Conservation (phyloP, 2,113 vertebrate genomes). For the Callipepla californica region DNA sequence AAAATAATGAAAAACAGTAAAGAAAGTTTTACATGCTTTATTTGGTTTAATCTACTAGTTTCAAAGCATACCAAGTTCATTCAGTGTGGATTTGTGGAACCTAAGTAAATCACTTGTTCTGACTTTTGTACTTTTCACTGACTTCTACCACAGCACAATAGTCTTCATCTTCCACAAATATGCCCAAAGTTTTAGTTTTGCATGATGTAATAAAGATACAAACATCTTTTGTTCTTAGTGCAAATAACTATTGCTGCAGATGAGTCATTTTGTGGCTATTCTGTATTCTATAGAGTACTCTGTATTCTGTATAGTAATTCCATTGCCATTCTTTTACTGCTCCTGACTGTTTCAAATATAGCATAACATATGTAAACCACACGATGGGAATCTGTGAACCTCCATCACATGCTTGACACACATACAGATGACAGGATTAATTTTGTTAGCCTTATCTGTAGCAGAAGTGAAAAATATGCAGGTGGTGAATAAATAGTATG, state of each 20-base stretch:
- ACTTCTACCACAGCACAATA: neutral
- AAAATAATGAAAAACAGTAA: neutral
- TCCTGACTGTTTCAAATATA: neutral
- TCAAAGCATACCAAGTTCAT: neutral
- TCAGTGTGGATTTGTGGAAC: neutral
- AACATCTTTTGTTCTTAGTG: neutral
- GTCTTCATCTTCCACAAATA: neutral
- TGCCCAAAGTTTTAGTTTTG: neutral
- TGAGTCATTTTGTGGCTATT: neutral
- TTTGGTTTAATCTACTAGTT: neutral
- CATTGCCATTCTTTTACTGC: neutral
- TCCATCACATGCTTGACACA: neutral
- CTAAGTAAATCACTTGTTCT: neutral
- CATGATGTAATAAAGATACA: neutral
- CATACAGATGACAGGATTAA: constrained; percentile 20
- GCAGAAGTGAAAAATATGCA: constrained; percentile 33
- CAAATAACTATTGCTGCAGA: neutral
- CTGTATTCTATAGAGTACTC: neutral
- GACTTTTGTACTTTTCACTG: neutral
- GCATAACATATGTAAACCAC: neutral
- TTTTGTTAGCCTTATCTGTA: constrained; percentile 51
- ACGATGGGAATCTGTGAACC: neutral
- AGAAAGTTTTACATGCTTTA: neutral
- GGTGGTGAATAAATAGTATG: constrained; percentile 62
- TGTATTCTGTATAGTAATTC: neutral